phyloP scores from a whole-genome alignment of 2,113 vertebrate genomes.

The Pachycephala philippinensis region DNA sequence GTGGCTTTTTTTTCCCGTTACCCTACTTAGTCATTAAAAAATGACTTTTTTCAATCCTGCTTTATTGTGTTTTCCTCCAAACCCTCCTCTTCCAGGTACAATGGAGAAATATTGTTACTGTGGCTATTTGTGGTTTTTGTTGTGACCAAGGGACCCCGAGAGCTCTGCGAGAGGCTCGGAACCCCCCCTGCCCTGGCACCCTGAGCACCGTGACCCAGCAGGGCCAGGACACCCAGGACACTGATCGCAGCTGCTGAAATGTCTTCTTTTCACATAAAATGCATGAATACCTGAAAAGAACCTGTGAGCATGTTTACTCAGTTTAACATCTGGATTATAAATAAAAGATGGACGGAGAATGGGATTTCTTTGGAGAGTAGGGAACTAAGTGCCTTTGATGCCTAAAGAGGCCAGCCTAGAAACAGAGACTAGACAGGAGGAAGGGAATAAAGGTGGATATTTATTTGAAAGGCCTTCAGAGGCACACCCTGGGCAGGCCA shows the following conservation, averaged over 20 bases:
- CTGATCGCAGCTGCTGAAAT: accelerated
- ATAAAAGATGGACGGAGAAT: not conserved
- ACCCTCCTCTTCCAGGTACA: not conserved
- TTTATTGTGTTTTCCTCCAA: not conserved
- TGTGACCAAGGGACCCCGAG: not conserved
- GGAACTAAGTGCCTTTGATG: not conserved
- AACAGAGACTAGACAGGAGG: no score
- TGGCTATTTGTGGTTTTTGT: not conserved
- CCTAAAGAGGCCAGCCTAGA: no score
- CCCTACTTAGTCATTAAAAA: not conserved
- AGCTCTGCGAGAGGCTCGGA: not conserved
- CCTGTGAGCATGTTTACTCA: not conserved
- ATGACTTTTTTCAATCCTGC: not conserved
- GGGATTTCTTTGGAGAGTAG: not conserved
- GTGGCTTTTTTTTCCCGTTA: not conserved
- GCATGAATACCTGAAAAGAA: not conserved
- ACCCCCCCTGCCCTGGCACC: not conserved
- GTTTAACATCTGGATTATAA: not conserved
- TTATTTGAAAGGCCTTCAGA: no score
- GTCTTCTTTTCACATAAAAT: not conserved
- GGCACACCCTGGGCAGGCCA: no score
- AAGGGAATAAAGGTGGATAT: no score
- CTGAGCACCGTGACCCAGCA: not conserved
- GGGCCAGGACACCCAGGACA: not conserved
- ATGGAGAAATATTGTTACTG: not conserved